phyloP scores from a whole-genome alignment of 2,888 invertebrate genomes.

The Allolobophora icterica region DNA sequence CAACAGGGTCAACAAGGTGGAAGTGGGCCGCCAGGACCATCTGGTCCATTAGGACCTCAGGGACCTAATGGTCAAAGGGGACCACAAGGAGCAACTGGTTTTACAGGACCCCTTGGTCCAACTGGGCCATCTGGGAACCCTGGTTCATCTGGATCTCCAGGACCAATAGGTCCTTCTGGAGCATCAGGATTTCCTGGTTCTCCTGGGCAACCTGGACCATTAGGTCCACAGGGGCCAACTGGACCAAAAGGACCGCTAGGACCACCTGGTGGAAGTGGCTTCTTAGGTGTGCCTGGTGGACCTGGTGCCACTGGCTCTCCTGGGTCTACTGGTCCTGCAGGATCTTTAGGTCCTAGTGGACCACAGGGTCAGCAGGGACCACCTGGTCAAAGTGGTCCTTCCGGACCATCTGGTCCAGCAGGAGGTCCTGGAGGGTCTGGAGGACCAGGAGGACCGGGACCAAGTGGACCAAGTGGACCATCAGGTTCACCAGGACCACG shows the following conservation, averaged over 20 bases:
- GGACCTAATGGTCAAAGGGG: background rate
- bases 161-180: slow-evolving; percentile 34
- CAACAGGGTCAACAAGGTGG: slow-evolving; percentile 19
- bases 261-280: slow-evolving; percentile 39
- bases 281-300: slow-evolving; percentile 46
- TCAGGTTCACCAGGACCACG: slow-evolving; percentile 21
- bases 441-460: slow-evolving; percentile 45
- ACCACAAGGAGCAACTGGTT: slow-evolving; percentile 29
- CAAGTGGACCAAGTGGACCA: slow-evolving; percentile 28
- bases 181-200: slow-evolving; percentile 39
- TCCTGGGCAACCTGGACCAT: slow-evolving; percentile 36
- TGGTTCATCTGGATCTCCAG: slow-evolving; percentile 40
- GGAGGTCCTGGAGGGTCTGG: slow-evolving; percentile 34
- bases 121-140: slow-evolving; percentile 36
- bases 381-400: background rate
- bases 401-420: slow-evolving; percentile 20
- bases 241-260: slow-evolving; percentile 34
- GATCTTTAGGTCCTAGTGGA: slow-evolving; percentile 24
- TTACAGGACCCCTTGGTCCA: slow-evolving; percentile 35
- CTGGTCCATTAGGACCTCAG: background rate
- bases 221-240: background rate
- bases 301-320: slow-evolving; percentile 4
- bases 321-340: slow-evolving; percentile 33
- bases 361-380: background rate
- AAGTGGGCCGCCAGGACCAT: slow-evolving; percentile 19